Percentiles rank a stretch among this genome's conserved stretches.
phyloP scores from a whole-genome alignment of 1,140 invertebrate species.

The Ruditapes philippinarum region DNA sequence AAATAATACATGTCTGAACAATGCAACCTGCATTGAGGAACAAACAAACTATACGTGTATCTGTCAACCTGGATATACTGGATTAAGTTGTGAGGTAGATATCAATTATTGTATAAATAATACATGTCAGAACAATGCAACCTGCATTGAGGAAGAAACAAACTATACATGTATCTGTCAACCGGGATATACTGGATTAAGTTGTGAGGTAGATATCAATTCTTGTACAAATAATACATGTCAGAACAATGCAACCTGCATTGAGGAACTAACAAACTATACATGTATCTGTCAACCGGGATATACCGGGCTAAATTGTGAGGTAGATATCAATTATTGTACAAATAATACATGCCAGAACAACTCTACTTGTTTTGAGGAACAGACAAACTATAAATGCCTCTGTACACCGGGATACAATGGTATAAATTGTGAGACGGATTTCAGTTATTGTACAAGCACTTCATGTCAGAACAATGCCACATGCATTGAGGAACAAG shows the following conservation, averaged over 20 bases:
- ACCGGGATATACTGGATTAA: neutral
- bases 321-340: slow-evolving; percentile 7
- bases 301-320: slow-evolving; percentile 56
- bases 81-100: slow-evolving; percentile 57
- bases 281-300: slow-evolving; percentile 54
- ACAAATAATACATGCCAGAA: slow-evolving; percentile 1
- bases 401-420: neutral
- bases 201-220: slow-evolving; percentile 30
- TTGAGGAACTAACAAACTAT: slow-evolving; percentile 32
- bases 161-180: slow-evolving; percentile 10
- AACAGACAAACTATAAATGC: neutral
- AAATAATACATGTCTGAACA: slow-evolving; percentile 92
- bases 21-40: slow-evolving; percentile 87
- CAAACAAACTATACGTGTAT: slow-evolving; percentile 71
- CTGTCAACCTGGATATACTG: slow-evolving; percentile 70
- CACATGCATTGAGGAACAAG: neutral
- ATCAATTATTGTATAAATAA: slow-evolving; percentile 1
- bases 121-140: neutral
- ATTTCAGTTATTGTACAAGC: neutral
- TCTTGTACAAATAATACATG: slow-evolving; percentile 50
- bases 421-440: neutral
- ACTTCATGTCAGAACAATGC: neutral
- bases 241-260: slow-evolving; percentile 58
- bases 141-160: neutral
- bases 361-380: neutral